Conservation (phyloP, 2,888 invertebrate genomes). For the Dolichopus griseipennis region DNA sequence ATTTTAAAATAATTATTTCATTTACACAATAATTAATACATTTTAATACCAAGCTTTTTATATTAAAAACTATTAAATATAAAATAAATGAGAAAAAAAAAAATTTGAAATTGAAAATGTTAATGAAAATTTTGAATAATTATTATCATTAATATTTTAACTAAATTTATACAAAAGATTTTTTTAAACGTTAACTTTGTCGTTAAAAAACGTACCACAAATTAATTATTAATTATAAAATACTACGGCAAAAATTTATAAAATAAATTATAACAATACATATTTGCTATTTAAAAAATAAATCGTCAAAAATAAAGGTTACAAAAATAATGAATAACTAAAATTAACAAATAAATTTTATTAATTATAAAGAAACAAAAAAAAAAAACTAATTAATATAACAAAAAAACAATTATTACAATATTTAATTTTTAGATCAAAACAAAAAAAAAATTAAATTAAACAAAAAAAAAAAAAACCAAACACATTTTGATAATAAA, state of each 20-base stretch:
- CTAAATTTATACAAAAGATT: not conserved
- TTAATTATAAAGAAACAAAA: too few species aligned
- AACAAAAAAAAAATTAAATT: not conserved
- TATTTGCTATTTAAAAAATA: not conserved
- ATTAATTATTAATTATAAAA: not conserved
- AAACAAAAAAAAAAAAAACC: not conserved
- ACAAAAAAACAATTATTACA: not conserved
- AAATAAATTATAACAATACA: not conserved
- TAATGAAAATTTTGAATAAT: too few species aligned
- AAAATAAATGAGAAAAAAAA: not conserved
- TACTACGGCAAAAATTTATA: too few species aligned
- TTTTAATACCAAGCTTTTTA: too few species aligned
- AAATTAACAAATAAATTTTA: too few species aligned
- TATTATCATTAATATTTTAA: not conserved
- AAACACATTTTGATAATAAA: not conserved
- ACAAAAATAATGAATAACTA: too few species aligned
- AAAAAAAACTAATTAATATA: not conserved
- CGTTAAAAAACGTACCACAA: not conserved
- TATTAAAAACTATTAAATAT: too few species aligned
- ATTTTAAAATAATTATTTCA: too few species aligned
- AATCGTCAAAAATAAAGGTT: not conserved
- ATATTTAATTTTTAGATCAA: conserved; percentile 5
- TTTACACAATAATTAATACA: too few species aligned
- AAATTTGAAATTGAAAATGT: not conserved
- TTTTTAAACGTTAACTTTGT: conserved; percentile 1